Evolutionary conservation across 2,888 invertebrate species (phyloP), one percentile per base, ranked within the genome.

Genomic region (Crossocerus cetratus): DNA sequence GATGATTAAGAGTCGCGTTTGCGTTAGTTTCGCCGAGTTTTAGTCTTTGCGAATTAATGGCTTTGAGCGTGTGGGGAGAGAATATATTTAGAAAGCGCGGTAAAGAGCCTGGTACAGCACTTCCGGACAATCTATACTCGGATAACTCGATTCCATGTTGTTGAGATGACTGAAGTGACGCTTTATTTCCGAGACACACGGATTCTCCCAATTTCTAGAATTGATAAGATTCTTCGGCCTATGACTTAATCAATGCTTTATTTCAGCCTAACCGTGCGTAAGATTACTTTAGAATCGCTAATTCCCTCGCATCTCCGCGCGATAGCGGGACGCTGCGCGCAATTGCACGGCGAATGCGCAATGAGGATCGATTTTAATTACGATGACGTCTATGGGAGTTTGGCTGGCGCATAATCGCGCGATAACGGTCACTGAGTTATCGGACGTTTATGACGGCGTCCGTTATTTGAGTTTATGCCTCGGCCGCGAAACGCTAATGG

Each of bases 391-490:
- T 66, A 69, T 60, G 63, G 74, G 61, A 3, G 44, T 49, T 70
- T 71, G 60, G 58, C 44, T n/a, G n/a, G 44, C 53, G 42, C 67
- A 57, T 58, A 68, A 68, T 75, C 60, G 45, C 55, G 22, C 44
- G 73, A 74, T 70, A 72, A 64, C 69, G 58, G n/a, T 14, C 13
- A 18, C 44, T 78, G 76, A 82, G 74, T 82, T 83, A 83, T 75
- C 75, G 68, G 76, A 80, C 78, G 67, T 80, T 82, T 82, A 82
- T 59, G 73, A 60, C 63, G 56, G 69, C 61, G 63, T 59, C 80
- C 81, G 81, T 82, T 82, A 78, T 83, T 80, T 74, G 74, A 77
- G 73, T 83, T 78, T 83, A 75, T 66, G 69, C 81, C 65, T 56
- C 59, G 63, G 65, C 72, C 69, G 16, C 49, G 49, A 49, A 62